A percentile compares a stretch with the other conserved stretches of the same genome.
These are phyloP conservation scores for Eulemur mongoz DNA, from an alignment of 2,797 vertebrate species.

Conservation along the genomic window DNA sequence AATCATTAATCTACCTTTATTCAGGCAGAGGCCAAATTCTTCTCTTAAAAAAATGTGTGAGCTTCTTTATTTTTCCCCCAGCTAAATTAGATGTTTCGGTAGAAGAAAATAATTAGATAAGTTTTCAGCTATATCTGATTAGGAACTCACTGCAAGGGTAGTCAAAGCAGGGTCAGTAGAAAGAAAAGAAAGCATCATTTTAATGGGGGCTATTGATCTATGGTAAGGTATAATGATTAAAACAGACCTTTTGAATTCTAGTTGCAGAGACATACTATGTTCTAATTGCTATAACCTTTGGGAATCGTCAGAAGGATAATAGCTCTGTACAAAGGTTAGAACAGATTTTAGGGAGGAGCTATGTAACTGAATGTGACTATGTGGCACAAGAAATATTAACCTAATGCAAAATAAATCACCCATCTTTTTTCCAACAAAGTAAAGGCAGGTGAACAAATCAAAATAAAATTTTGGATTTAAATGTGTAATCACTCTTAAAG, in stretches of 20 bases:
- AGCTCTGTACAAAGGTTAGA: background rate
- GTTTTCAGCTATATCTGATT: background rate
- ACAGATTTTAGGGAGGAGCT: background rate
- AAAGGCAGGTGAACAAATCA: background rate
- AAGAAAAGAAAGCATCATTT: background rate
- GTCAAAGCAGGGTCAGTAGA: background rate
- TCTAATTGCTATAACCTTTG: slow-evolving; percentile 59
- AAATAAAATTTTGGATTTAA: background rate
- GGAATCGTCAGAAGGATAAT: background rate
- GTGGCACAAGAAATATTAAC: background rate
- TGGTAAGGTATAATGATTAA: slow-evolving; percentile 39
- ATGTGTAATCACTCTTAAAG: background rate
- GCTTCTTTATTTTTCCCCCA: background rate
- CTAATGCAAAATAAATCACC: background rate
- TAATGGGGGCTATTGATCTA: slow-evolving; percentile 33
- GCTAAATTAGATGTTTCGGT: slow-evolving; percentile 41
- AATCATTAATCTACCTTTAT: background rate
- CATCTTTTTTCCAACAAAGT: background rate
- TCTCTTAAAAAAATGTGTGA: background rate
- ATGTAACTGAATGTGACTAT: background rate
- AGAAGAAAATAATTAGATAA: slow-evolving; percentile 48
- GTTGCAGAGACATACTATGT: background rate
- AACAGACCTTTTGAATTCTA: slow-evolving; percentile 36
- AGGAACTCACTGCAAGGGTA: background rate
- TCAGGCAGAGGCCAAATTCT: background rate